Conservation (phyloP, 2,888 invertebrate genomes). For the Orthonevra nobilis region DNA sequence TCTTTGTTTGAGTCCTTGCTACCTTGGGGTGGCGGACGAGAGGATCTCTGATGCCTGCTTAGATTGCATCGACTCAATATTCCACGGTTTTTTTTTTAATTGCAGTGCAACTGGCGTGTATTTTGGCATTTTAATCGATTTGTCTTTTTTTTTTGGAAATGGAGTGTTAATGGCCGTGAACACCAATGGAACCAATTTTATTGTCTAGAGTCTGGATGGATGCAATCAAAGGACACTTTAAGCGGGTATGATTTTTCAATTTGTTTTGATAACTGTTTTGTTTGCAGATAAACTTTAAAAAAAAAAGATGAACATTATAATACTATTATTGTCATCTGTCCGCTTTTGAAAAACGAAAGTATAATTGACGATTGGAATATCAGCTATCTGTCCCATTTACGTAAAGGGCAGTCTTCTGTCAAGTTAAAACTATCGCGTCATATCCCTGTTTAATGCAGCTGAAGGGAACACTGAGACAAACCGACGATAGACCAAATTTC, state of each 20-base stretch:
- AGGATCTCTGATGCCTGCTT: slow-evolving; percentile 49
- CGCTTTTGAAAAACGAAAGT: no score
- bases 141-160: slow-evolving; percentile 29
- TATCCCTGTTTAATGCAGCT: no score
- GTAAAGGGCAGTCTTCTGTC: no score
- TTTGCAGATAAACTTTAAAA: no score
- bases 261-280: no score
- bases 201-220: slow-evolving; percentile 38
- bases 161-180: slow-evolving; percentile 51
- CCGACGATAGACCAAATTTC: no score
- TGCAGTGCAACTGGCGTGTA: slow-evolving; percentile 35
- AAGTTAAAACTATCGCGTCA: no score
- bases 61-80: slow-evolving; percentile 49
- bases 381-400: no score
- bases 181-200: slow-evolving; percentile 50
- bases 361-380: no score
- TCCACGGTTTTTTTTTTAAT: slow-evolving; percentile 16
- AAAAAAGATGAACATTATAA: no score
- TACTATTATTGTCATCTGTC: no score
- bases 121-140: slow-evolving; percentile 57
- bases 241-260: not conserved
- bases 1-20: slow-evolving; percentile 48
- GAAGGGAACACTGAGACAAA: no score
- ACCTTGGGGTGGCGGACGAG: slow-evolving; percentile 42
- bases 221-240: slow-evolving; percentile 46